Evolutionary conservation across 2,888 invertebrate genomes (phyloP).

Genomic region (Desoria tigrina): DNA sequence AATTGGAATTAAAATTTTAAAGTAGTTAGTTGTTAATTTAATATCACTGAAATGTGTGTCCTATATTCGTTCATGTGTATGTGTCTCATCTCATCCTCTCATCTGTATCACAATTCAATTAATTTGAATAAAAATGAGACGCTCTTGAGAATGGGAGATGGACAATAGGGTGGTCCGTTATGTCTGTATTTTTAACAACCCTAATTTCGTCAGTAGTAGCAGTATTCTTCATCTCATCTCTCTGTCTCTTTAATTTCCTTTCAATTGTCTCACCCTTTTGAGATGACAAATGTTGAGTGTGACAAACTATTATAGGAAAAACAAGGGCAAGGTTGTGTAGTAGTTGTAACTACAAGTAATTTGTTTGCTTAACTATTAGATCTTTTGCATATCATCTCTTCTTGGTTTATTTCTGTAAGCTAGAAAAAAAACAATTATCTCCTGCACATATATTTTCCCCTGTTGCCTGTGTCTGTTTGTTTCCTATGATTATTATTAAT

Average conservation of each 20-base stretch:
- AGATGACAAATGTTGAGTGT: neutral
- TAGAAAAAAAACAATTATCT: too few species aligned
- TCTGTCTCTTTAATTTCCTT: constrained; percentile 11
- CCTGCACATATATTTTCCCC: too few species aligned
- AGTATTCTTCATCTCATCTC: too few species aligned
- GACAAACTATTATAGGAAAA: neutral
- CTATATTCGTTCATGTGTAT: constrained; percentile 8
- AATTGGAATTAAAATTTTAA: too few species aligned
- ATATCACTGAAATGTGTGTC: too few species aligned
- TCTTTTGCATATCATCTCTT: too few species aligned
- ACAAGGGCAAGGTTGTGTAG: constrained; percentile 11
- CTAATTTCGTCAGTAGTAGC: constrained; percentile 7
- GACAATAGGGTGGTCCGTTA: constrained; percentile 20
- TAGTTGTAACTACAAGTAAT: neutral
- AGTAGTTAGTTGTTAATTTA: too few species aligned
- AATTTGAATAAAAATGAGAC: constrained; percentile 22
- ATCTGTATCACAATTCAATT: constrained; percentile 15
- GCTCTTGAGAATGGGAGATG: neutral
- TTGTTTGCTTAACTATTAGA: too few species aligned
- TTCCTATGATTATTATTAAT: too few species aligned
- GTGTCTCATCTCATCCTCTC: neutral
- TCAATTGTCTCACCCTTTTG: constrained; percentile 10
- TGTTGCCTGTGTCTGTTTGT: too few species aligned
- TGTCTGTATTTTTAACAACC: constrained; percentile 10
- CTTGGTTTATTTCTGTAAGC: too few species aligned